phyloP scores from a whole-genome alignment of 2,797 vertebrate species.

The Danio aesculapii region DNA sequence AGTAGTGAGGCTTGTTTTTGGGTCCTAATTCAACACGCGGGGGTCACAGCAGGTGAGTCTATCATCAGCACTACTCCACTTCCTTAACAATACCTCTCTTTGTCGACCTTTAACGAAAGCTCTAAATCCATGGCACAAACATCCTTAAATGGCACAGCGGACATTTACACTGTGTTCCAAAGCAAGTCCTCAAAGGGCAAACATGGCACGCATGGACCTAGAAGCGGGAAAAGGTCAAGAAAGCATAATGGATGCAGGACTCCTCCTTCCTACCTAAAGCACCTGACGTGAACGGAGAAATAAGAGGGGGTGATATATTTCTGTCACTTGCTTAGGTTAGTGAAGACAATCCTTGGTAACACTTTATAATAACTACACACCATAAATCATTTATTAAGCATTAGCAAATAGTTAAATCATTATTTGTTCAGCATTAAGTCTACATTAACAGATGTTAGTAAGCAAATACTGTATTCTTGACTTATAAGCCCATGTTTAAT shows the following conservation, averaged over 20 bases:
- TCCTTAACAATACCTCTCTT: constrained; percentile 38
- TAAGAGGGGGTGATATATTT: constrained; percentile 37
- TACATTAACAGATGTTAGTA: no score
- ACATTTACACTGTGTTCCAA: constrained; percentile 58
- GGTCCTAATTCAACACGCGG: constrained; percentile 14
- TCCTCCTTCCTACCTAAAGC: constrained; percentile 50
- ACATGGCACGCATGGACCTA: constrained; percentile 48
- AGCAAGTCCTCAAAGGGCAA: constrained; percentile 61
- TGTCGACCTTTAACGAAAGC: constrained; percentile 51
- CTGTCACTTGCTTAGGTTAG: constrained; percentile 11
- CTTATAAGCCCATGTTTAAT: no score
- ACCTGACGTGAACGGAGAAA: constrained; percentile 42
- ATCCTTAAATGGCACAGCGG: constrained; percentile 53
- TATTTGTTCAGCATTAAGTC: no score
- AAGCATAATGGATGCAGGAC: constrained; percentile 44
- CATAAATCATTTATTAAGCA: no score
- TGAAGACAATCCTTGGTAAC: not conserved
- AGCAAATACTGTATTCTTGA: no score
- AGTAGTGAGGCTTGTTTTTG: not conserved
- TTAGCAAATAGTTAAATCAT: no score
- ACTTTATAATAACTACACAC: no score
- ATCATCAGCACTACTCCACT: constrained; percentile 35
- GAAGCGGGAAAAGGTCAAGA: constrained; percentile 59
- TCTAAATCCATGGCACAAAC: constrained; percentile 61
- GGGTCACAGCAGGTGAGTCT: constrained; percentile 31